Percentiles rank a stretch among this genome's conserved stretches.
Evolutionary conservation across 2,113 vertebrate genomes (phyloP).

Genomic region (Heliornis fulica): DNA sequence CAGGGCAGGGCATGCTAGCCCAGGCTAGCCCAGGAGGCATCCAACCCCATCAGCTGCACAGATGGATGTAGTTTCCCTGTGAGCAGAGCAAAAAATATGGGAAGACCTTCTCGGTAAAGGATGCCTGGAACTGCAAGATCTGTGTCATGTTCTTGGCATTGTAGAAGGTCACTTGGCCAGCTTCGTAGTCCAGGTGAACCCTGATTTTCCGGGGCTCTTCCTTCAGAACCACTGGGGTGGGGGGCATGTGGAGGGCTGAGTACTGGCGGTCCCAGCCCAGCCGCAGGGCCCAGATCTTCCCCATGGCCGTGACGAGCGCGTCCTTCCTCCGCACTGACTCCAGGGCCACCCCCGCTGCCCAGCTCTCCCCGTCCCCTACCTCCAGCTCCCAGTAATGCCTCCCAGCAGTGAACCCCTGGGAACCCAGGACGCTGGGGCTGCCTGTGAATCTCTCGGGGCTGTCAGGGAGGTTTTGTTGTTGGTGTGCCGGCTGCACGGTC

Average conservation of each 20-base stretch:
- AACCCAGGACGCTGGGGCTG: constrained; percentile 45
- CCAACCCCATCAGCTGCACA: not conserved
- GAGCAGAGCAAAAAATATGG: constrained; percentile 6
- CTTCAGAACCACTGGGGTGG: rapidly evolving
- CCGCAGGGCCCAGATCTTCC: constrained; percentile 36
- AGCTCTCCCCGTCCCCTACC: not conserved
- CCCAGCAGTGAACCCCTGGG: constrained; percentile 13
- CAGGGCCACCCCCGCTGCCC: constrained; percentile 69
- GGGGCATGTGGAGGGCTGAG: not conserved
- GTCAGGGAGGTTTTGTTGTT: not conserved
- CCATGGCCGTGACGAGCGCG: rapidly evolving
- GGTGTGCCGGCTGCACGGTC: not conserved
- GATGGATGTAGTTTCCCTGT: not conserved
- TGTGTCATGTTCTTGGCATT: not conserved
- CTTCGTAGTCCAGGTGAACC: constrained; percentile 25
- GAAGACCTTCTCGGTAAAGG: constrained; percentile 50
- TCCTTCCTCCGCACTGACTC: constrained; percentile 59
- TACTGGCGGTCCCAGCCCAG: not conserved
- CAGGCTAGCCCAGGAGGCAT: rapidly evolving
- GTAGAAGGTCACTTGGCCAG: constrained; percentile 26
- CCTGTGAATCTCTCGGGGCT: constrained; percentile 29
- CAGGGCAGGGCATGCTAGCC: not conserved
- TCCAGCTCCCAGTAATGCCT: constrained; percentile 74
- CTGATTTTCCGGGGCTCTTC: not conserved
- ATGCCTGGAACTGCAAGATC: not conserved